These are phyloP conservation scores for Falco peregrinus DNA, from an alignment of 2,797 vertebrate genomes.

Conservation along the genomic window DNA sequence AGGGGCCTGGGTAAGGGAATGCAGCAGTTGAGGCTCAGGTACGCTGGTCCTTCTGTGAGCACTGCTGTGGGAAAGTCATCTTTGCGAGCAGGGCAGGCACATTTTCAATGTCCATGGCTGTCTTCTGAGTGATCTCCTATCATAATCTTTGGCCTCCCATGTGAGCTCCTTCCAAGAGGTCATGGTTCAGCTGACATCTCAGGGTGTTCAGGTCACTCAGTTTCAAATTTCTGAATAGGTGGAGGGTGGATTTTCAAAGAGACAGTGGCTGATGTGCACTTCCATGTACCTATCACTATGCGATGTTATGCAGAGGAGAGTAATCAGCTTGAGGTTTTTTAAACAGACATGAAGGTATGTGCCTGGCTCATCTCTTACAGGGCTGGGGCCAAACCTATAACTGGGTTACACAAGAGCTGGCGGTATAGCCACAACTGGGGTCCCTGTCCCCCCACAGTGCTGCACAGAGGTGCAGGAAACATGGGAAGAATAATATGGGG, in stretches of 20 bases:
- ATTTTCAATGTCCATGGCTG: background rate
- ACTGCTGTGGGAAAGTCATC: background rate
- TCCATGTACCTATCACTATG: background rate
- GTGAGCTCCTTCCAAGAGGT: background rate
- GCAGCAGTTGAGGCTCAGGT: background rate
- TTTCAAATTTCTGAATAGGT: background rate
- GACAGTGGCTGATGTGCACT: background rate
- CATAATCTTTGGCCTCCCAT: background rate
- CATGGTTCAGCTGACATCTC: background rate
- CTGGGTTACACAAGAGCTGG: background rate
- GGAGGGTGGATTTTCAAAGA: background rate
- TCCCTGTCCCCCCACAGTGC: background rate
- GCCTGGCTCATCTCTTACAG: background rate
- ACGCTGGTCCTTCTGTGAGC: fast-evolving
- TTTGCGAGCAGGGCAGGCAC: background rate
- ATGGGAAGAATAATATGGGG: background rate
- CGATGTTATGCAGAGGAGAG: background rate
- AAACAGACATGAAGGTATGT: background rate
- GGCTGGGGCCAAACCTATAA: background rate
- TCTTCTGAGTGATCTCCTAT: background rate
- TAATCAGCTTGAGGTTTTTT: background rate
- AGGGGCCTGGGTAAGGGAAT: background rate
- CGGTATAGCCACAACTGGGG: background rate
- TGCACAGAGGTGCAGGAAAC: background rate
- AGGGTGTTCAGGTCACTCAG: background rate